phyloP scores from a whole-genome alignment of 2,797 vertebrate species.

The Crossoptilon crossoptilon region DNA sequence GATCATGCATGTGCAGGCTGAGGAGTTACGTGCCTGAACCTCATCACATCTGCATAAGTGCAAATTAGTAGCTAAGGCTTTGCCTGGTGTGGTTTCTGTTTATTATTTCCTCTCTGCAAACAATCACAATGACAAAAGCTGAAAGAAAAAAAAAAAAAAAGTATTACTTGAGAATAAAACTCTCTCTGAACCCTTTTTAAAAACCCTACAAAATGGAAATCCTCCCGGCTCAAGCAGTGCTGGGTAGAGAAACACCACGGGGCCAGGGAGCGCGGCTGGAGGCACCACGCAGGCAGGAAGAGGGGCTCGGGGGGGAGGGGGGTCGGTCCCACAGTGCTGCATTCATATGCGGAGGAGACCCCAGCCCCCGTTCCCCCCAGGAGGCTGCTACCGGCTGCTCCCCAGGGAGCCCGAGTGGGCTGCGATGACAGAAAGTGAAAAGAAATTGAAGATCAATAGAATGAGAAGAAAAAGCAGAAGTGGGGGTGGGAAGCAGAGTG shows the following conservation, averaged over 20 bases:
- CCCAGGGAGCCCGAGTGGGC: background rate
- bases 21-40: accelerated
- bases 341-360: background rate
- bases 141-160: background rate
- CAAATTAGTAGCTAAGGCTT: background rate
- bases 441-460: background rate
- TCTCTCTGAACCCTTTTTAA: background rate
- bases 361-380: background rate
- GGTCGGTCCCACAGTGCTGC: background rate
- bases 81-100: background rate
- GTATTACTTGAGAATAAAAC: background rate
- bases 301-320: background rate
- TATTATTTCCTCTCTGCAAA: background rate
- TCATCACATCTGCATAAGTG: background rate
- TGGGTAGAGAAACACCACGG: accelerated
- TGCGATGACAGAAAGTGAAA: accelerated
- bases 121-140: background rate
- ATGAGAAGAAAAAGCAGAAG: background rate
- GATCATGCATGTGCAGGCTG: background rate
- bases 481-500: accelerated
- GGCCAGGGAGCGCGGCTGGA: background rate
- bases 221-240: background rate
- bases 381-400: background rate
- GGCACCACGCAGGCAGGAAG: background rate
- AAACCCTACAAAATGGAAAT: slow-evolving; percentile 12